Evolutionary conservation across 1,140 invertebrate species (phyloP).

Genomic region (Scaptomyza pallida): DNA sequence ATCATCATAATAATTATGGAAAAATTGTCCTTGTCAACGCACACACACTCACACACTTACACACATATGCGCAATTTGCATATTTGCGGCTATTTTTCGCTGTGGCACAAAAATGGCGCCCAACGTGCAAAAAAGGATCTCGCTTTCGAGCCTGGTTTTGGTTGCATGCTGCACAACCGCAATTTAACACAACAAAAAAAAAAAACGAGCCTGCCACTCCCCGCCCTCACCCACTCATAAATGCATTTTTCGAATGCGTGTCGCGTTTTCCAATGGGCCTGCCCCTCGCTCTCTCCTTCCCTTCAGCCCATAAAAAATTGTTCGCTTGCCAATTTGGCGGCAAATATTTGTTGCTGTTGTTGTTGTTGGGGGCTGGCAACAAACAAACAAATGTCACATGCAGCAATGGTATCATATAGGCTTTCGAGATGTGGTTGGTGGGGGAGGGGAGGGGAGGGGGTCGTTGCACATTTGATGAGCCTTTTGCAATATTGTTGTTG

Average conservation of each 20-base stretch:
- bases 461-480: conserved; percentile 28
- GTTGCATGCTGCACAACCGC: conserved; percentile 58
- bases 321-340: conserved; percentile 65
- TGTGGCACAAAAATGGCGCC: conserved; percentile 62
- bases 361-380: conserved; percentile 35
- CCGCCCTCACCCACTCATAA: conserved; percentile 30
- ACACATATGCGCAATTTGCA: conserved; percentile 22
- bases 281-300: background rate
- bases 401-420: conserved; percentile 38
- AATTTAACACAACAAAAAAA: conserved; percentile 71
- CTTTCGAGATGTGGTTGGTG: background rate
- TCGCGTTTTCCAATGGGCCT: conserved; percentile 51
- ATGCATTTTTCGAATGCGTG: conserved; percentile 78
- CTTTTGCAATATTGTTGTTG: conserved; percentile 42
- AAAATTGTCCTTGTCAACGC: conserved; percentile 73
- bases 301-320: too few species aligned
- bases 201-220: background rate
- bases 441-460: background rate
- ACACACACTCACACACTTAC: conserved; percentile 21
- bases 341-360: conserved; percentile 34
- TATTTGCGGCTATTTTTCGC: conserved; percentile 54
- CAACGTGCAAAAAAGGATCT: background rate
- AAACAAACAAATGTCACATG: conserved; percentile 62
- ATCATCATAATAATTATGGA: conserved; percentile 83
- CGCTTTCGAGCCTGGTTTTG: background rate